Conservation (phyloP, 2,113 vertebrate species). For the Pollachius pollachius region DNA sequence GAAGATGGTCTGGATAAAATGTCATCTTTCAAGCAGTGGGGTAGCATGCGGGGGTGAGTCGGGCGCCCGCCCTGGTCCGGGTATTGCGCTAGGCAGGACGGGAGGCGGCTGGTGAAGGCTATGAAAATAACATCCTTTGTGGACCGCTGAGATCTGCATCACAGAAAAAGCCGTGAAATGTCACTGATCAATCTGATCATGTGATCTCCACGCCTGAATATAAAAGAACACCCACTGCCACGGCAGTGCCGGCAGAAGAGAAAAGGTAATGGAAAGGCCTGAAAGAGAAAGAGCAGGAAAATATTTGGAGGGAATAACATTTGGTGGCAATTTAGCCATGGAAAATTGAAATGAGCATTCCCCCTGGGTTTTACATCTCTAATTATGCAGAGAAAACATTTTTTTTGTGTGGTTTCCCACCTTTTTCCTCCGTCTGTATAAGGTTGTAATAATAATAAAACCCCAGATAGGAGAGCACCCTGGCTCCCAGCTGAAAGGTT, state of each 20-base stretch:
- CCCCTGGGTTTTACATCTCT: slow-evolving; percentile 52
- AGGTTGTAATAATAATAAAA: background rate
- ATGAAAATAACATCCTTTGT: slow-evolving; percentile 68
- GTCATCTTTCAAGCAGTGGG: slow-evolving; percentile 62
- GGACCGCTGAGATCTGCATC: slow-evolving; percentile 68
- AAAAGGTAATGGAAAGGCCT: slow-evolving; percentile 58
- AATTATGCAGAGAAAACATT: slow-evolving; percentile 50
- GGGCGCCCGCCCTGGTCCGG: slow-evolving; percentile 6
- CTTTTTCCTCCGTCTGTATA: slow-evolving; percentile 34
- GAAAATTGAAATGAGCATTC: slow-evolving; percentile 56
- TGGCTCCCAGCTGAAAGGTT: too few species aligned
- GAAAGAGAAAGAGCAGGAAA: slow-evolving; percentile 39
- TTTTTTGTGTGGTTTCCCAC: background rate
- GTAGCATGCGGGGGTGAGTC: slow-evolving; percentile 1
- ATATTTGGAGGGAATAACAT: slow-evolving; percentile 52
- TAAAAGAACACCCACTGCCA: slow-evolving; percentile 47
- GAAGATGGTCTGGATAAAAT: slow-evolving; percentile 72
- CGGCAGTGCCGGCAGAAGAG: slow-evolving; percentile 38
- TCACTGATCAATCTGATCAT: slow-evolving; percentile 70
- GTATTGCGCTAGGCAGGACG: slow-evolving; percentile 6
- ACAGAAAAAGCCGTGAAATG: slow-evolving; percentile 68
- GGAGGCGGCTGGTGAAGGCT: slow-evolving; percentile 52
- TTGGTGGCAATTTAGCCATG: slow-evolving; percentile 53
- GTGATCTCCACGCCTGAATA: slow-evolving; percentile 57
- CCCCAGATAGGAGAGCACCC: background rate